Evolutionary conservation across 2,797 vertebrate species (phyloP), one percentile per base, ranked within the genome.

Genomic region (Trematomus bernacchii): DNA sequence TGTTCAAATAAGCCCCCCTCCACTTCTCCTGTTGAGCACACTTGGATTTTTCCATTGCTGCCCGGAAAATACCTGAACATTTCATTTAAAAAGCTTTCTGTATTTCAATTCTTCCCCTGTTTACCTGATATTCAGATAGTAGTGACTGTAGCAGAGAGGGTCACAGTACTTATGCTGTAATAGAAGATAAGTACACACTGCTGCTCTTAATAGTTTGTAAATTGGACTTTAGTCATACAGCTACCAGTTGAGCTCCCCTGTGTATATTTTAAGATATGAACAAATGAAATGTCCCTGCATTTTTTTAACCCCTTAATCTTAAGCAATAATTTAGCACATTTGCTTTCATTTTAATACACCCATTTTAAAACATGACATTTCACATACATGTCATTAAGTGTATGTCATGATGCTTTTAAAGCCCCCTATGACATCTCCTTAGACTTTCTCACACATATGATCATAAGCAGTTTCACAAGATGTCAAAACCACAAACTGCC

Each of bases 1-100:
- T 90, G 89, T 87, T 79, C 82, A 90, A 87, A 89, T 85, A 88
- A 86, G 71, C 85, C 89, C 85, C 85, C 75, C 71, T 76, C 65
- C 76, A 54, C 77, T 76, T 61, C 77, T 79, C 66, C 71, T 79
- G 81, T 54, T 70, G n/a, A 66, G 59, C 77, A 82, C 83, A 76
- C 78, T 71, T 68, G 80, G 65, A 19, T 85, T 87, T 92, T 90
- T 87, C 85, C 87, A 85, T 21, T 77, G 42, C 75, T 60, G 61
- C 10, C 27, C 47, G 46, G 14, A 71, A 67, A 82, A 74, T 69
- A 66, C 33, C 59, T 55, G 9, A 23, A 33, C 73, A 37, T 51
- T 43, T 4, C 0, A 43, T 51, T 19, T 19, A 12, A 47, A 66
- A 54, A 13, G 5, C 40, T 47, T 4, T 19, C 27, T 51, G 40